These are phyloP conservation scores for Odobenus rosmarus DNA, from an alignment of 2,113 vertebrate species.

Conservation along the genomic window DNA sequence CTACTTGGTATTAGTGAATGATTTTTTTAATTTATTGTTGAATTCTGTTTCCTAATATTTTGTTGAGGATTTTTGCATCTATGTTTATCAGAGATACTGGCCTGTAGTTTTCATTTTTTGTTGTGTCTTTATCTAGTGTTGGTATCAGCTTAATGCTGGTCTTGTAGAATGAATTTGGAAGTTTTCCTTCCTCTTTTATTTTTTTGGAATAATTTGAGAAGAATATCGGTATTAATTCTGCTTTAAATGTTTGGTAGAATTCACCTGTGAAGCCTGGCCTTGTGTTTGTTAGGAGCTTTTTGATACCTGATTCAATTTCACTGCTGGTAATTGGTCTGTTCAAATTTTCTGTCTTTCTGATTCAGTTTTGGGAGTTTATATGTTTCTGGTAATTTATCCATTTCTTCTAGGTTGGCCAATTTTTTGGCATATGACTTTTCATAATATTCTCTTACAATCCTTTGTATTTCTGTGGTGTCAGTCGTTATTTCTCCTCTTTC, in stretches of 20 bases:
- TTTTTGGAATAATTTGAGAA: not conserved
- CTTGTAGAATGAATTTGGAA: not conserved
- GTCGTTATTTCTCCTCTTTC: not conserved
- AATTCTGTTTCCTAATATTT: not conserved
- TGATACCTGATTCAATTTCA: not conserved
- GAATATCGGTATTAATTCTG: not conserved
- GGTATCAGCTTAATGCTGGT: not conserved
- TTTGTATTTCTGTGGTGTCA: not conserved
- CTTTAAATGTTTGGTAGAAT: not conserved
- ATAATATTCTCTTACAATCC: not conserved
- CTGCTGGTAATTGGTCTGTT: not conserved
- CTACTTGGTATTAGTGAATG: not conserved
- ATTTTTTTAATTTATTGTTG: not conserved
- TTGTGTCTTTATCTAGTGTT: not conserved
- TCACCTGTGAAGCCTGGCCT: not conserved
- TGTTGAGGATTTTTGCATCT: not conserved
- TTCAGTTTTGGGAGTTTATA: not conserved
- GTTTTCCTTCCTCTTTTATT: not conserved
- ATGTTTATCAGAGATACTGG: not conserved
- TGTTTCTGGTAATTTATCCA: not conserved
- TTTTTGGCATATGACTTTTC: not conserved
- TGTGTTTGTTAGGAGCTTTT: not conserved
- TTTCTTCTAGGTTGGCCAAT: not conserved
- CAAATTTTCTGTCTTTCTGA: not conserved
- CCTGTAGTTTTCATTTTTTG: not conserved